Evolutionary conservation across 2,888 invertebrate species (phyloP), one percentile per base, ranked within the genome.

Genomic region (Drosophila macrothrix): DNA sequence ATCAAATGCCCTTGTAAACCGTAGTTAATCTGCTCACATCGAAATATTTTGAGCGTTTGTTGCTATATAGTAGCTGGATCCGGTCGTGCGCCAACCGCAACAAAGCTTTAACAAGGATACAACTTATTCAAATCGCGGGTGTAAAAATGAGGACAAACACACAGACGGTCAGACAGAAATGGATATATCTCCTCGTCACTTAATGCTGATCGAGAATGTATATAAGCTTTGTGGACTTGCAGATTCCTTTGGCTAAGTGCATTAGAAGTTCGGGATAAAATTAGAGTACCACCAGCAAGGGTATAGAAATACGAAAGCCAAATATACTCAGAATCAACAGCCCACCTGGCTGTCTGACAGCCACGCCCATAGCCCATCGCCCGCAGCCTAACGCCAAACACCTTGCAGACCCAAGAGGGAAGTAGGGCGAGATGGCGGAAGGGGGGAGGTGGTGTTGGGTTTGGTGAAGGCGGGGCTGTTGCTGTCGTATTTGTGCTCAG

Each of bases 401-500:
- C 46, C 46, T 46, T 7, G 25, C 16, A 16, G 25, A 46, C 9
- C 16, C 25, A 46, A 46, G 14, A 14, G 43, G 43, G 14, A 25
- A 54, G 52, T 10, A 25, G 4, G 14, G 12, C 3, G 25, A 29
- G 28, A 1, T 29, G 16, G 25, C n/a, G 12, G 33, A 22, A 22
- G 31, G 25, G 31, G 16, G 31, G 19, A 0, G n/a, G 14, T 3
- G 25, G 10, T 5, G 14, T 4, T n/a, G 50, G 10, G 25, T 4
- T 22, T 22, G 22, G 3, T 43, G 3, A 39, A 3, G 35, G 16
- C 43, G 33, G 50, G 31, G 41, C 55, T 71, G 46, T 46, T 25
- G 46, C 63, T 81, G 83, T 81, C 74, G 82, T 78, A 78, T 81
- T 81, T 80, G 80, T 72, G 80, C 71, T 80, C 81, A 76, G 73